Evolutionary conservation across 2,888 invertebrate species (phyloP), one percentile per base, ranked within the genome.

Genomic region (Megamerina dolium): DNA sequence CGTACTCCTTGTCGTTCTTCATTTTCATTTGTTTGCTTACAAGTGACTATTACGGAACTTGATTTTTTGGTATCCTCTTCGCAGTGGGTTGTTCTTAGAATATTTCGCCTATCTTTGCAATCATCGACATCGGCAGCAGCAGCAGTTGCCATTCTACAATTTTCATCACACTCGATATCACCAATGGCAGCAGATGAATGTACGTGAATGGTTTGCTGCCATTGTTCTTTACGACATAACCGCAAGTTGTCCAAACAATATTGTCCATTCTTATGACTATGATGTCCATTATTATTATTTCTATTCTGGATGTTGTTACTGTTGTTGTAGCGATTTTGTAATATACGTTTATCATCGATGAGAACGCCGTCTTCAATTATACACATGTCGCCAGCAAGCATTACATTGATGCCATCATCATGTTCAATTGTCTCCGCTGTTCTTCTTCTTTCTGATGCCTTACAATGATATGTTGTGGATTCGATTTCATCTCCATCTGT

Each of bases 141-240:
- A 29, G 40, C 14, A 42, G 33, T 16, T 40, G 42, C 27, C 26
- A 36, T 21, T 43, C 10, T 9, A 36, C 31, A 37, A 37, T 47
- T 45, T 40, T 34, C 30, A 47, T 37, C 37, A n/a, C n/a, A n/a
- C n/a, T n/a, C n/a, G n/a, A n/a, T n/a, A n/a, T n/a, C n/a, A n/a
- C 47, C 45, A 42, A 46, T 49, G 46, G 49, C 45, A n/a, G n/a
- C 47, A 44, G 45, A 44, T 47, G 49, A 49, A 47, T 49, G 49
- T 49, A 49, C 46, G 47, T 47, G 47, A 47, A 47, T 47, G 44
- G 45, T 46, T n/a, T 5, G 16, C 16, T 19, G 19, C 6, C 27
- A 6, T 26, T 13, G 13, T 33, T 36, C 43, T 8, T 36, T n/a
- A n/a, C 39, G 14, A 26, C 41, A 29, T 23, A 41, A 35, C 16